phyloP scores from a whole-genome alignment of 2,113 vertebrate genomes.

The Naja naja region DNA sequence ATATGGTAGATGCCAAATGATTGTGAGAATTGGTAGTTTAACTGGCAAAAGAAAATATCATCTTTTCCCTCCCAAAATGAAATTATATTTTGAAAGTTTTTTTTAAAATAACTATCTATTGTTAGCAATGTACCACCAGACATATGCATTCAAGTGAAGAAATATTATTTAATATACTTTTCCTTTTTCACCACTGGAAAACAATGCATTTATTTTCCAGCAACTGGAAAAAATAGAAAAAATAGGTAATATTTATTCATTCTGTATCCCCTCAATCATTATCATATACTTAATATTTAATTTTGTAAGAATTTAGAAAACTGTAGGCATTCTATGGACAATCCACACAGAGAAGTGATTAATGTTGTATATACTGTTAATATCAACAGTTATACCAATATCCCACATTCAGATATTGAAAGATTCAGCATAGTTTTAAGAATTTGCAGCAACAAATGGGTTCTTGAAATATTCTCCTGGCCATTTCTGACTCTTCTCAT shows the following conservation, averaged over 20 bases:
- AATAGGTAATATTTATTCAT: background rate
- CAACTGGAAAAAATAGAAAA: background rate
- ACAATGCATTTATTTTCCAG: background rate
- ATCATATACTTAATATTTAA: background rate
- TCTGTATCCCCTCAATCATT: background rate
- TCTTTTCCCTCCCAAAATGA: background rate
- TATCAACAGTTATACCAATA: background rate
- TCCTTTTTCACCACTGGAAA: background rate
- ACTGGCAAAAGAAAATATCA: background rate
- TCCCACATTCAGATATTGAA: background rate
- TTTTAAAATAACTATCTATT: background rate
- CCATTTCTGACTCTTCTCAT: background rate
- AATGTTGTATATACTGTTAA: background rate
- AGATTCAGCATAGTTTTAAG: background rate
- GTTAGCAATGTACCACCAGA: background rate
- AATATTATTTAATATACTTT: background rate
- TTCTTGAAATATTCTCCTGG: background rate
- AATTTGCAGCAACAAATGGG: background rate
- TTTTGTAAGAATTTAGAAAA: slow-evolving; percentile 1
- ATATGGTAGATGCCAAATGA: background rate
- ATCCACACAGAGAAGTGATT: background rate
- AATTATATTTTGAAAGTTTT: background rate
- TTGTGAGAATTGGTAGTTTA: background rate
- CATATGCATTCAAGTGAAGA: background rate
- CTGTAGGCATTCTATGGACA: background rate